These are phyloP conservation scores for Aphelinus certus DNA, from an alignment of 1,140 invertebrate species.

Conservation along the genomic window DNA sequence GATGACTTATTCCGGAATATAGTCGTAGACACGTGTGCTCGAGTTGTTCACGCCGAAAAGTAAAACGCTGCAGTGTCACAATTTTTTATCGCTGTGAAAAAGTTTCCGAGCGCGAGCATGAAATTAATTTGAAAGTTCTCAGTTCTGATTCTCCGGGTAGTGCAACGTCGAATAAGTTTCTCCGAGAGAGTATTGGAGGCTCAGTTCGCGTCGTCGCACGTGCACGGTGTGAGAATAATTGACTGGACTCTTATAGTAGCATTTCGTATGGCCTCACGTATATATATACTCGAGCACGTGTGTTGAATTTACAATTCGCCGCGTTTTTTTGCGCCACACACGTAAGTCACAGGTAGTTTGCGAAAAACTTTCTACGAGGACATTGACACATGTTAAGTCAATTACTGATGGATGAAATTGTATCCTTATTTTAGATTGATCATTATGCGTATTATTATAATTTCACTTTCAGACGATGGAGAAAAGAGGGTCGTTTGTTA, in stretches of 20 bases:
- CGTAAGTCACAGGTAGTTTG: too few species aligned
- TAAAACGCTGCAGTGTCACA: too few species aligned
- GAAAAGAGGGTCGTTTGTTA: constrained; percentile 86
- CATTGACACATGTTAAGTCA: too few species aligned
- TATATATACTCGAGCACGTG: background rate
- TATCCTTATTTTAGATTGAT: too few species aligned
- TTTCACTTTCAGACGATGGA: constrained; percentile 53
- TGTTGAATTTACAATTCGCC: constrained; percentile 13
- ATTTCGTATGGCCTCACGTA: background rate
- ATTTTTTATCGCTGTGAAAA: too few species aligned
- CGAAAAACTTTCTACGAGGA: too few species aligned
- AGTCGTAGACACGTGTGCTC: too few species aligned
- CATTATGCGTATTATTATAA: too few species aligned
- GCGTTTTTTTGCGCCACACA: background rate
- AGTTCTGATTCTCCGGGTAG: constrained; percentile 7
- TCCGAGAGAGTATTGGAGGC: constrained; percentile 7
- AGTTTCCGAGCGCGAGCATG: constrained; percentile 7
- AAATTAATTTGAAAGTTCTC: constrained; percentile 17
- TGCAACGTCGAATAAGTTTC: constrained; percentile 16
- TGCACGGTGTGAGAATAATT: constrained; percentile 23
- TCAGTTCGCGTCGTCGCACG: background rate
- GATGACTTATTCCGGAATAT: too few species aligned
- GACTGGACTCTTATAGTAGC: constrained; percentile 4
- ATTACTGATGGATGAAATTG: too few species aligned
- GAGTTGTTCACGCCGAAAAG: too few species aligned